Evolutionary conservation across 2,797 vertebrate genomes (phyloP).

Genomic region (Synaphobranchus kaupii): DNA sequence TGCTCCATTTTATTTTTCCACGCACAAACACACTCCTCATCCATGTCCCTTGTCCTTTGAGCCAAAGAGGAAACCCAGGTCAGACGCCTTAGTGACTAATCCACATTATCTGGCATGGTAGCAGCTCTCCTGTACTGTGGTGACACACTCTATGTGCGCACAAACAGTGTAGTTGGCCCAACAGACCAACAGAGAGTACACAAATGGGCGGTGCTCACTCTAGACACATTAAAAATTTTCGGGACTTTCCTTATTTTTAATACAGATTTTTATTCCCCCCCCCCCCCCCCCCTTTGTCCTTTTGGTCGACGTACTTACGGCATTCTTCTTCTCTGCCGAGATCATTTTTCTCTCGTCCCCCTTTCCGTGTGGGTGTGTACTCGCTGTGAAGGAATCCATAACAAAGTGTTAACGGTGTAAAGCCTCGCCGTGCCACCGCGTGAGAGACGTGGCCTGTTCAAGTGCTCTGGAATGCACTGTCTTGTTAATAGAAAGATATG

Average conservation of each 20-base stretch:
- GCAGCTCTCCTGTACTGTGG: constrained; percentile 79
- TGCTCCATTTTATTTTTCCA: not conserved
- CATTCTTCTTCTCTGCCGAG: constrained; percentile 34
- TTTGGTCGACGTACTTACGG: constrained; percentile 53
- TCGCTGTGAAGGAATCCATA: constrained; percentile 65
- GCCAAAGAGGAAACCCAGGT: constrained; percentile 81
- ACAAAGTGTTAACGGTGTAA: constrained; percentile 77
- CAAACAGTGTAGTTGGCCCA: constrained; percentile 56
- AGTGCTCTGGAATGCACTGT: constrained; percentile 87
- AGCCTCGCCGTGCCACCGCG: constrained; percentile 64
- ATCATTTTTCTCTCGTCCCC: constrained; percentile 38
- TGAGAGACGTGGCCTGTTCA: constrained; percentile 60
- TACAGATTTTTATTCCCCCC: constrained; percentile 60
- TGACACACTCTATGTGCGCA: too few species aligned
- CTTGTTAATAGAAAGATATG: constrained; percentile 81
- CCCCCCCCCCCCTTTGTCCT: constrained; percentile 32
- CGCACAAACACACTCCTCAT: constrained; percentile 44
- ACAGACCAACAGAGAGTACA: constrained; percentile 77
- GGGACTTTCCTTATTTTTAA: constrained; percentile 30
- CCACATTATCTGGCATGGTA: constrained; percentile 81
- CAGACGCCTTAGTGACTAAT: constrained; percentile 80
- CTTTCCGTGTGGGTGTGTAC: not conserved
- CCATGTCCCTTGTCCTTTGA: constrained; percentile 62
- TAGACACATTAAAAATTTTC: constrained; percentile 56
- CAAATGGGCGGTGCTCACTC: constrained; percentile 76